Conservation (phyloP, 2,797 vertebrate genomes). For the Anabacerthia variegaticeps region DNA sequence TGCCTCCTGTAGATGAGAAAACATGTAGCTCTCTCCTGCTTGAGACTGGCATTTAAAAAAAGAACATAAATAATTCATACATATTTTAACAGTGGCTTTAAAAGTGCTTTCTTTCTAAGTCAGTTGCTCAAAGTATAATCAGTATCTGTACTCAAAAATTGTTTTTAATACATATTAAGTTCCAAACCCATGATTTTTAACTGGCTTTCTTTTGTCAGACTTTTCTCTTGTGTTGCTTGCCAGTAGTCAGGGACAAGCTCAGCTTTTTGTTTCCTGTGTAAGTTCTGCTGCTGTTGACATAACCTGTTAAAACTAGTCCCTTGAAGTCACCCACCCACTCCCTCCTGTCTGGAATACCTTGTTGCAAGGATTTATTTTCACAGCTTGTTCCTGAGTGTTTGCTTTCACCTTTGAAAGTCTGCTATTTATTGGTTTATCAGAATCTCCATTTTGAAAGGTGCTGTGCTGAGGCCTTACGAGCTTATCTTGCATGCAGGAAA, state of each 20-base stretch:
- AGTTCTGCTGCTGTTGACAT: conserved; percentile 42
- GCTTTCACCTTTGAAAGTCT: conserved; percentile 24
- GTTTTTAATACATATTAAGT: not conserved
- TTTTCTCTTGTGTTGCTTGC: not conserved
- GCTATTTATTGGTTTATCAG: conserved; percentile 7
- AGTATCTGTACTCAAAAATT: not conserved
- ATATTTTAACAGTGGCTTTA: not conserved
- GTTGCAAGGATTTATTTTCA: conserved; percentile 42
- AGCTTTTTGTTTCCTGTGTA: conserved; percentile 5
- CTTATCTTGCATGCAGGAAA: conserved; percentile 19
- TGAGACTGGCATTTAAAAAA: not conserved
- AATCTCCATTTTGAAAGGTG: conserved; percentile 14
- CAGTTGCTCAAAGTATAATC: not conserved
- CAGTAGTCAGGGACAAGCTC: not conserved
- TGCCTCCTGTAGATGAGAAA: not conserved
- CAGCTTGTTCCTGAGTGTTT: conserved; percentile 35
- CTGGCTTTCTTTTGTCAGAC: not conserved
- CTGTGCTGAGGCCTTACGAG: not conserved
- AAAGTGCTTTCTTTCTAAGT: not conserved
- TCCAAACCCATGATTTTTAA: not conserved
- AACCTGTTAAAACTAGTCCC: conserved; percentile 58
- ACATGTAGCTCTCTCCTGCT: not conserved
- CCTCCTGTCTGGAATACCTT: not conserved
- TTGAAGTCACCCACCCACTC: conserved; percentile 15
- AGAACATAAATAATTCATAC: fast-evolving